Base-by-base conservation (phyloP, 1,140 invertebrate species). In the Elymnias hypermnestra region DNA sequence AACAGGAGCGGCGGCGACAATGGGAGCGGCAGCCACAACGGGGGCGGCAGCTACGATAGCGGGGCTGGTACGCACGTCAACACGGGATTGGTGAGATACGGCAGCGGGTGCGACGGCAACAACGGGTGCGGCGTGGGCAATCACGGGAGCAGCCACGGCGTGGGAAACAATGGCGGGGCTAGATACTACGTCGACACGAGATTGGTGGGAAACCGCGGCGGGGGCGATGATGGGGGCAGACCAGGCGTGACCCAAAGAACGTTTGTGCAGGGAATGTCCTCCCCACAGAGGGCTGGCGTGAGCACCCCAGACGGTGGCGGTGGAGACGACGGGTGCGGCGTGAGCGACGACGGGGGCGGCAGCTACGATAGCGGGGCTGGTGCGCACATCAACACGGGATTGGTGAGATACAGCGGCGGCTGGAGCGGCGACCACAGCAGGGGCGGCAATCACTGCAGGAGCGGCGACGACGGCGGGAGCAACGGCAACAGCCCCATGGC, bases 141-240 rank as follows among this genome's bases (percentile, higher is more conserved):
- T 3, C 22, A 72, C 60, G 29, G 73, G 68, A 2, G 72, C 58
- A 22, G 57, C 59, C 7, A 69, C 53, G 41, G 66, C 62, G 63
- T 72, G 72, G 9, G 72, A 61, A 8, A 73, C 67, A 5, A 75
- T 55, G 33, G 83, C 68, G 21, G 76, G 83, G 57, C 66, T 73
- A 38, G 79, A 71, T 22, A 65, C 43, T n/a, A 83, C 66, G 47
- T 83, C 76, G 22, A 78, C 76, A 22, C 79, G 73, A 35, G 79
- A 82, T 36, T 82, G 77, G 53, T 85, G 79, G 10, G 78, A 76
- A 3, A 82, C 73, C 41, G 82, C 76, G 22, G 71, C 57, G 2
- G 67, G 70, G 10, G 59, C 63, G 36, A 57, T 38, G 50, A 67
- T 19, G 25, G 68, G 71, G 4, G 69, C 67, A 35, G 45, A 51